Conservation (phyloP, 2,888 invertebrate species). For the Netelia inedita region DNA sequence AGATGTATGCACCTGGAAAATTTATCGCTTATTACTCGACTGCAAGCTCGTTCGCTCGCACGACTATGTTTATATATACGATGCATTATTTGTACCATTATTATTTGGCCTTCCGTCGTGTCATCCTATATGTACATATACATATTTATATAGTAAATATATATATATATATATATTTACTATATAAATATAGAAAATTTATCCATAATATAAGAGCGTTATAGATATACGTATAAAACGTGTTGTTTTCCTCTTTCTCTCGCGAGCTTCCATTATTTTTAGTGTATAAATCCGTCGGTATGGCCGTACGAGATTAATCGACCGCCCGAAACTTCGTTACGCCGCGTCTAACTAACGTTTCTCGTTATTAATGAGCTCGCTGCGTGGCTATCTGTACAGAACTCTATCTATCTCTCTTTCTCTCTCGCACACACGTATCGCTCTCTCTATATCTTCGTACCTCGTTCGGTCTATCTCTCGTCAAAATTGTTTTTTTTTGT, state of each 20-base stretch:
- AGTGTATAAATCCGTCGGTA: slow-evolving; percentile 65
- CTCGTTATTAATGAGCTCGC: slow-evolving; percentile 67
- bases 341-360: slow-evolving; percentile 69
- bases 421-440: not conserved
- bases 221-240: not conserved
- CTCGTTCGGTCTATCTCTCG: slow-evolving; percentile 42
- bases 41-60: slow-evolving; percentile 26
- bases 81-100: slow-evolving; percentile 62
- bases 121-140: slow-evolving; percentile 1
- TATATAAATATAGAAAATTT: slow-evolving; percentile 5
- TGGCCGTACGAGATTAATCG: slow-evolving; percentile 71
- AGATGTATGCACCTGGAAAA: slow-evolving; percentile 47
- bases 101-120: slow-evolving; percentile 52
- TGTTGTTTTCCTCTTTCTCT: slow-evolving; percentile 32
- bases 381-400: slow-evolving; percentile 39
- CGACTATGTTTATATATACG: slow-evolving; percentile 4
- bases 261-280: slow-evolving; percentile 66
- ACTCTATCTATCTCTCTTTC: slow-evolving; percentile 19
- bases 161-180: slow-evolving; percentile 3
- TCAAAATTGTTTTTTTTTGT: slow-evolving; percentile 42
- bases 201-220: not conserved
- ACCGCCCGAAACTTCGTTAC: slow-evolving; percentile 68
- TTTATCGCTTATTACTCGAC: slow-evolving; percentile 67
- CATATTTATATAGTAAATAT: not conserved
- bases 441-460: not conserved